Conservation (phyloP, 2,113 vertebrate genomes). For the Thamnaconus septentrionalis region DNA sequence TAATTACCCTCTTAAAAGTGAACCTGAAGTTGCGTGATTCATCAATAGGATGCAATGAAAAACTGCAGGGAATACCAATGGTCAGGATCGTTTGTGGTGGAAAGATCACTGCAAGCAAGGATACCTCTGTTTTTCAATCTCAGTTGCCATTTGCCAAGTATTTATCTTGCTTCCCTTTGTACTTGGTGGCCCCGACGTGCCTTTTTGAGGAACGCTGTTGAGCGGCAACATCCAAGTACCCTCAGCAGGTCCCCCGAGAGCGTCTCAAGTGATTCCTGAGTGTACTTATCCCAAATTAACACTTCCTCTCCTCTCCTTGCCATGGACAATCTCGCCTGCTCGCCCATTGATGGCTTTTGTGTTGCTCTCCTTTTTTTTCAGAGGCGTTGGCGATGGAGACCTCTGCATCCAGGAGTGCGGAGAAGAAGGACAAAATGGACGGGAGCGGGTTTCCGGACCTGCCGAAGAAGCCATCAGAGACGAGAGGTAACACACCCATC, state of each 20-base stretch:
- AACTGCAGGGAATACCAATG: too few species aligned
- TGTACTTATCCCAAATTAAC: neutral
- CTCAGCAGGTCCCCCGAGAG: neutral
- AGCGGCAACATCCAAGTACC: neutral
- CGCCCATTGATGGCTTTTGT: neutral
- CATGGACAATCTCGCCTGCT: neutral
- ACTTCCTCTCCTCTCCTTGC: neutral
- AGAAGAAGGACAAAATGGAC: slow-evolving; percentile 88
- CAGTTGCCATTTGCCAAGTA: neutral
- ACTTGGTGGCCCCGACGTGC: neutral
- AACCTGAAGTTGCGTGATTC: too few species aligned
- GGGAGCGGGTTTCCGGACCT: slow-evolving; percentile 78
- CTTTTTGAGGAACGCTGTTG: neutral
- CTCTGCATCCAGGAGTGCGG: slow-evolving; percentile 71
- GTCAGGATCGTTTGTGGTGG: too few species aligned
- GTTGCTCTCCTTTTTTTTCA: slow-evolving; percentile 33
- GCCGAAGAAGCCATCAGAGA: slow-evolving; percentile 82
- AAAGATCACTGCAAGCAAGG: too few species aligned
- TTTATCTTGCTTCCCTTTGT: neutral
- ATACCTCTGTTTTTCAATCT: too few species aligned
- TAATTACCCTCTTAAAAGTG: too few species aligned
- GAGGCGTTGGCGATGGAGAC: slow-evolving; percentile 83
- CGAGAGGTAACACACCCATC: slow-evolving; percentile 78
- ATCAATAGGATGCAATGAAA: too few species aligned
- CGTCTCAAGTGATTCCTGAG: neutral